phyloP scores from a whole-genome alignment of 2,888 invertebrate species.

The Macrophya alboannulata region DNA sequence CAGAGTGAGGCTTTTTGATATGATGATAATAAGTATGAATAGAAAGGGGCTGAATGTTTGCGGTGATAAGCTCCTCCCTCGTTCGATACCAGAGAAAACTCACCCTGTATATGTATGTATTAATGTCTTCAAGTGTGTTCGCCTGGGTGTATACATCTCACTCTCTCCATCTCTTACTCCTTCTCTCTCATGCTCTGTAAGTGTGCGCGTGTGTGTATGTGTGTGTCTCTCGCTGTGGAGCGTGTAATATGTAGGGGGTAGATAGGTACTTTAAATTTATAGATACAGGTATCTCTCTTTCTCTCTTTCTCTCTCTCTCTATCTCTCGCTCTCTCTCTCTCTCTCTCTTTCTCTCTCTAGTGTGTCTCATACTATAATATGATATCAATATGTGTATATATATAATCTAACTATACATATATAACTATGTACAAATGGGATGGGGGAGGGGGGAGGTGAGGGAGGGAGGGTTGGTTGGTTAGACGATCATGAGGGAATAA shows the following conservation, averaged over 20 bases:
- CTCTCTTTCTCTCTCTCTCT: not conserved
- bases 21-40: no score
- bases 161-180: not conserved
- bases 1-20: no score
- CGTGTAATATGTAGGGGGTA: constrained; percentile 6
- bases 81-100: no score
- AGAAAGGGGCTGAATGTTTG: no score
- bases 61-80: no score
- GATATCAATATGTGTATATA: constrained; percentile 59
- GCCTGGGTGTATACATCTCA: not conserved
- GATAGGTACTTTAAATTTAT: constrained; percentile 7
- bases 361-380: constrained; percentile 37
- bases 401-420: constrained; percentile 80
- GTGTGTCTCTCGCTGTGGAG: not conserved
- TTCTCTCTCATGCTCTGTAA: not conserved
- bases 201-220: no score
- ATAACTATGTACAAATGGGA: constrained; percentile 78
- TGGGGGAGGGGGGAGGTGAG: constrained; percentile 59
- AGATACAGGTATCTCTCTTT: constrained; percentile 1
- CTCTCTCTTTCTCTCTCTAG: not conserved
- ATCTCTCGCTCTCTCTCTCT: not conserved
- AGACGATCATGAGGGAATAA: constrained; percentile 41
- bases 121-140: not conserved
- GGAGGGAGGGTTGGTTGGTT: constrained; percentile 56
- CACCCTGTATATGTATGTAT: no score